Evolutionary conservation across 2,113 vertebrate genomes (phyloP), one percentile per base, ranked within the genome.

Genomic region (Narcine bancroftii): DNA sequence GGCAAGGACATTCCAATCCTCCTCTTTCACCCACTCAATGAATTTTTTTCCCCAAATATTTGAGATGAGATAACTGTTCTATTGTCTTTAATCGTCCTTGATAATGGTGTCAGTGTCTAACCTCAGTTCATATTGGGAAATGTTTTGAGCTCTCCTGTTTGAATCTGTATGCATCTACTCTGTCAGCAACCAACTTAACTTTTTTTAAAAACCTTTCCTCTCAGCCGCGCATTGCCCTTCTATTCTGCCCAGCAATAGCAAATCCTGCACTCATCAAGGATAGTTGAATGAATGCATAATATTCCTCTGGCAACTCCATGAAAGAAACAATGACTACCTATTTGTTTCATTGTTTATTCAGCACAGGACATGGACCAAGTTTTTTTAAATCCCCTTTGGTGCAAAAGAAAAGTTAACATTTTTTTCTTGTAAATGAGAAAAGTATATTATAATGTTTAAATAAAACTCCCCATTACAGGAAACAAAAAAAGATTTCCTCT

Each of bases 1-100:
- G n/a, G 53, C 81, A 63, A 87, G 15, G 56, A 87, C 53, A 87
- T 87, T 87, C 81, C 81, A 87, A 60, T 60, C 50, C 15, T 56
- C 53, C 56, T 19, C 17, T n/a, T 87, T 87, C 81, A 56, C 81
- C 81, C 81, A 63, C 81, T 60, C 4, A 19, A 87, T 60, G 81
- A 36, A 60, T 56, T 60, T 56, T 36, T 60, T 87, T 60, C 26
- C 17, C 6, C 3, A 56, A 87, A 53, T 19, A n/a, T 56, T 87
- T 60, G 81, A n/a, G 81, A 87, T 87, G 53, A 60, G 53, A 63
- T 87, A 63, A 63, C 33, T 36, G 53, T 87, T 63, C 53, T 60
- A 63, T 63, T 87, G 81, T 87, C 36, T 87, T 15, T 53, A 6
- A 7, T 36, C n/a, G 81, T 87, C 53, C 29, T 87, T 87, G 13